phyloP scores from a whole-genome alignment of 2,113 vertebrate genomes.

The Sterna hirundo region DNA sequence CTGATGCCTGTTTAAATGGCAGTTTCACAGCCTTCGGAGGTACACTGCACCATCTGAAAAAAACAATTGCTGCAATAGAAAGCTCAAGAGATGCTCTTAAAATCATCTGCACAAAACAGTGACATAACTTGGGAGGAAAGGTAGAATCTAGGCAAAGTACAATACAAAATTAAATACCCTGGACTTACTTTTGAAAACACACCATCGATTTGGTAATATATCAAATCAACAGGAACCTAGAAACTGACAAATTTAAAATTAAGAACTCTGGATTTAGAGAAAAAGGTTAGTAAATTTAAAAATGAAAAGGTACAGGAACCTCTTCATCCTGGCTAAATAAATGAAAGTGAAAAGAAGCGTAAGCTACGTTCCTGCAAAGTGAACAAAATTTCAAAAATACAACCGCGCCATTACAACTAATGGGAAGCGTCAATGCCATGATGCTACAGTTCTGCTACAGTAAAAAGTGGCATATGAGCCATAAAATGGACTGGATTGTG shows the following conservation, averaged over 20 bases:
- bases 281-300: not conserved
- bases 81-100: not conserved
- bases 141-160: not conserved
- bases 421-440: not conserved
- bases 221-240: not conserved
- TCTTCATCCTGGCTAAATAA: not conserved
- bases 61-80: not conserved
- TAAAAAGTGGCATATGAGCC: not conserved
- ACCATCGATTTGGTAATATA: not conserved
- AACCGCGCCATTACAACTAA: not conserved
- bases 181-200: not conserved
- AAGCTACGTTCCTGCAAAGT: not conserved
- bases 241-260: not conserved
- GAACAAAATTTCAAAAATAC: not conserved
- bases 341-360: not conserved
- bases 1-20: slow-evolving; percentile 19
- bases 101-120: not conserved
- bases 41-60: not conserved
- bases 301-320: not conserved
- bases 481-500: not conserved
- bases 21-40: not conserved
- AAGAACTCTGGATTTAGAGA: not conserved
- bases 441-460: not conserved
- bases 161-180: not conserved
- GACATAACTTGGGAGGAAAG: not conserved